A percentile compares a stretch with the other conserved stretches of the same genome.
Conservation (phyloP, 1,140 invertebrate species). For the Cardiocondyla obscurior region DNA sequence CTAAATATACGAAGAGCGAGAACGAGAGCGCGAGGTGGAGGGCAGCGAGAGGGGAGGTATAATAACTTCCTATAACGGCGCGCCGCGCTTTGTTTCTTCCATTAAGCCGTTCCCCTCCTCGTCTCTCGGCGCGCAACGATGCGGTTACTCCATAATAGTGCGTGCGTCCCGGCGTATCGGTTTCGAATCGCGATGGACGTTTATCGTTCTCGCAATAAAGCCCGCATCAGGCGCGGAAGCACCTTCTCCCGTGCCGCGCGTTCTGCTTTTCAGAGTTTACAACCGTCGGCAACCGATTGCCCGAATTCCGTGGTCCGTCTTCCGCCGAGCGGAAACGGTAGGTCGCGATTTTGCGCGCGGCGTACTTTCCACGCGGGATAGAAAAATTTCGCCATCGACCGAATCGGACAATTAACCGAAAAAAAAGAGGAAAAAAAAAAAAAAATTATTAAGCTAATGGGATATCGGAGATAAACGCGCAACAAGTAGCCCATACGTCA, state of each 20-base stretch:
- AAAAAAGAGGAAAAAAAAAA: no score
- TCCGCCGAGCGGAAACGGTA: neutral
- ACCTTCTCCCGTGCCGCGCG: neutral
- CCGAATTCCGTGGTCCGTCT: neutral
- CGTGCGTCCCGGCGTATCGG: neutral
- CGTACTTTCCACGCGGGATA: neutral
- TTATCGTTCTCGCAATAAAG: conserved; percentile 45
- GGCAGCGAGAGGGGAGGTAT: neutral
- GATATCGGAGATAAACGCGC: conserved; percentile 31
- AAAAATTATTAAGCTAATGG: conserved; percentile 43
- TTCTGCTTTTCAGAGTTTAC: conserved; percentile 16
- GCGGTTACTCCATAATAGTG: conserved; percentile 23
- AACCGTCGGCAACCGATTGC: neutral
- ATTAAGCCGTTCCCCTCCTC: conserved; percentile 20
- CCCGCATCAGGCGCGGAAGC: conserved; percentile 26
- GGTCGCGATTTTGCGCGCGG: neutral
- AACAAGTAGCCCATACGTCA: conserved; percentile 44
- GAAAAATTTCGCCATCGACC: neutral
- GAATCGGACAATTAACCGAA: conserved; percentile 4
- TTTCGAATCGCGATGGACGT: conserved; percentile 33
- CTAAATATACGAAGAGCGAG: conserved; percentile 63
- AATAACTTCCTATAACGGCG: conserved; percentile 46
- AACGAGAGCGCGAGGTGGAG: no score
- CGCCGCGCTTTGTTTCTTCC: conserved; percentile 48
- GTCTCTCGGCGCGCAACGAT: neutral